Conservation (phyloP, 53 echinoderm and acorn worm species). For the Echinometra lucunter region DNA sequence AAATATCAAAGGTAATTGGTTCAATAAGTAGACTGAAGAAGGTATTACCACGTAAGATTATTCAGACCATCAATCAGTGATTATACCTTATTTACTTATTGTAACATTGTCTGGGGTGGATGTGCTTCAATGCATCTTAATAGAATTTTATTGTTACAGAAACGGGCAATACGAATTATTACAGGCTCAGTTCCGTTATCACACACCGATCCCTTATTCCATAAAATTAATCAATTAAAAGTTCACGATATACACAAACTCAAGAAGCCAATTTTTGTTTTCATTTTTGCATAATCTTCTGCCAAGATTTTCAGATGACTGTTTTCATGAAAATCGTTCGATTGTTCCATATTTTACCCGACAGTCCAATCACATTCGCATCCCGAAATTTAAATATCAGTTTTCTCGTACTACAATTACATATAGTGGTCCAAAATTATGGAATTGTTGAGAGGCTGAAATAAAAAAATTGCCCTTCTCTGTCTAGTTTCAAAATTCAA, state of each 20-base stretch:
- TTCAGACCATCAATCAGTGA: background rate
- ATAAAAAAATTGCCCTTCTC: background rate
- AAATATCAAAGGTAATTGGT: background rate
- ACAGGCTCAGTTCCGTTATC: background rate
- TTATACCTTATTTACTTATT: background rate
- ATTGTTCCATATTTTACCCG: background rate
- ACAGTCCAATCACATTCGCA: background rate
- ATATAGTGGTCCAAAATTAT: background rate
- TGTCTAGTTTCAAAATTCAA: constrained; percentile 9
- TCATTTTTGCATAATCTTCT: background rate
- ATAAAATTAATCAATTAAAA: constrained; percentile 10
- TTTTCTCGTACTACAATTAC: background rate
- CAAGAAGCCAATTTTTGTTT: background rate
- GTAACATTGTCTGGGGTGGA: background rate
- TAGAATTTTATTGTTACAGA: background rate
- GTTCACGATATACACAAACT: background rate
- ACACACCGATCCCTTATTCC: constrained; percentile 16
- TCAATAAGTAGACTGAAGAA: background rate
- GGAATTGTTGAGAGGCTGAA: background rate
- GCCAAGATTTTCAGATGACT: background rate
- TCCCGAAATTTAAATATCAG: background rate
- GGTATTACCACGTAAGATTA: too few relatives aligned
- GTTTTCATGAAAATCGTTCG: background rate
- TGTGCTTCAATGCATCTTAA: constrained; percentile 7
- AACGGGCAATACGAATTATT: background rate